These are phyloP conservation scores for Pteropus rufus DNA, from an alignment of 2,797 vertebrate species.

Conservation along the genomic window DNA sequence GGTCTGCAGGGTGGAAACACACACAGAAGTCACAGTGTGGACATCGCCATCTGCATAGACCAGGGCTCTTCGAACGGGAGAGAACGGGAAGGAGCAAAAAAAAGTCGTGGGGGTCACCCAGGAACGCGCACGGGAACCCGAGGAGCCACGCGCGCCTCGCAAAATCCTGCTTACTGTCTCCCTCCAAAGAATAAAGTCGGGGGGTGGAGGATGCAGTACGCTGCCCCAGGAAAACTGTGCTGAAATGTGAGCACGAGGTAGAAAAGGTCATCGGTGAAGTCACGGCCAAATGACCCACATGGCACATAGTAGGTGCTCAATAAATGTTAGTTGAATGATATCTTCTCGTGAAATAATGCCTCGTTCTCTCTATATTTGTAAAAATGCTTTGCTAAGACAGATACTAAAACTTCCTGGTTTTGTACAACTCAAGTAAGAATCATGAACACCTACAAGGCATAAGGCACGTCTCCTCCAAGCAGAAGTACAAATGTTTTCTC, in stretches of 20 bases:
- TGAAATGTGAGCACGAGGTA: not conserved
- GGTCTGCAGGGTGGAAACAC: slow-evolving; percentile 80
- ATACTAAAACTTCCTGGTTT: too few relatives aligned
- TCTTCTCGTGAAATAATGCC: too few relatives aligned
- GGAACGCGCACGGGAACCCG: accelerated
- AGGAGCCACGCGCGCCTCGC: accelerated
- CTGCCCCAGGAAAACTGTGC: not conserved
- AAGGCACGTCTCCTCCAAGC: too few relatives aligned
- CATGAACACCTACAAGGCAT: too few relatives aligned
- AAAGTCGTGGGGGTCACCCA: accelerated
- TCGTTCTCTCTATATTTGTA: too few relatives aligned
- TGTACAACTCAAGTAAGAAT: too few relatives aligned
- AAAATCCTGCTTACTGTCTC: accelerated
- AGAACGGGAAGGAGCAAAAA: accelerated
- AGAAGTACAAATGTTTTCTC: too few relatives aligned
- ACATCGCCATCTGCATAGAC: accelerated
- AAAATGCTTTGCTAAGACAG: too few relatives aligned
- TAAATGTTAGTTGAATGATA: too few relatives aligned
- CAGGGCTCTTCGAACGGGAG: accelerated
- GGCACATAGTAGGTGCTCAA: too few relatives aligned
- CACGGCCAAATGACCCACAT: too few relatives aligned
- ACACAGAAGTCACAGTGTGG: not conserved
- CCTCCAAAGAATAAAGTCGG: accelerated
- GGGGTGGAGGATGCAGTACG: too few relatives aligned
- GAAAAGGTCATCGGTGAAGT: not conserved